phyloP scores from a whole-genome alignment of 2,113 vertebrate genomes.

The Hippocampus mohnikei region DNA sequence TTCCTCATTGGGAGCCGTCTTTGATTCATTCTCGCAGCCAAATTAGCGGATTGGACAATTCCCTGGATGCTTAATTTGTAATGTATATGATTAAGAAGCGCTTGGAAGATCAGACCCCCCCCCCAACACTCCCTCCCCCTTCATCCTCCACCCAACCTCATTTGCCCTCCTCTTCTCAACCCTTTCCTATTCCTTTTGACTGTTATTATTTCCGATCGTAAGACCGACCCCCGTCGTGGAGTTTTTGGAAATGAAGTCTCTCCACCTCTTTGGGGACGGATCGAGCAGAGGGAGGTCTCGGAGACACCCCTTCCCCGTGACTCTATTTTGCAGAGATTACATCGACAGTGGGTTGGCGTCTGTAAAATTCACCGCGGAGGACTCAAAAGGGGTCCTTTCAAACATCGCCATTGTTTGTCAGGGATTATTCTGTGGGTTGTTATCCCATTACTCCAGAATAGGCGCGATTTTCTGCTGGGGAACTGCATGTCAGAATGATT shows the following conservation, averaged over 20 bases:
- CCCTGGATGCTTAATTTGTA: slow-evolving; percentile 64
- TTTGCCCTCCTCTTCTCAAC: slow-evolving; percentile 8
- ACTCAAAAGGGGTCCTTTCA: slow-evolving; percentile 62
- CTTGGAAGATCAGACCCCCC: slow-evolving; percentile 57
- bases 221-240: slow-evolving; percentile 20
- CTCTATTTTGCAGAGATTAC: slow-evolving; percentile 66
- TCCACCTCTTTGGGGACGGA: slow-evolving; percentile 23
- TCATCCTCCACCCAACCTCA: background rate
- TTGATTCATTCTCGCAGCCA: slow-evolving; percentile 63
- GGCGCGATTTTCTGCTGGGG: slow-evolving; percentile 66
- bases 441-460: slow-evolving; percentile 74
- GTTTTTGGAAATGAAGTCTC: slow-evolving; percentile 49
- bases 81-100: slow-evolving; percentile 61
- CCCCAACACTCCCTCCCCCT: slow-evolving; percentile 20
- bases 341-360: slow-evolving; percentile 62
- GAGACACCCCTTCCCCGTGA: slow-evolving; percentile 47
- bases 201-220: slow-evolving; percentile 44
- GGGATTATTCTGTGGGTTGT: slow-evolving; percentile 75
- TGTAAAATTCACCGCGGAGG: slow-evolving; percentile 36
- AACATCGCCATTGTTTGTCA: slow-evolving; percentile 57
- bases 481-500: slow-evolving; percentile 42
- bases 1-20: slow-evolving; percentile 43
- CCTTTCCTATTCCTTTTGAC: slow-evolving; percentile 11
- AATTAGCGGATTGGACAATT: slow-evolving; percentile 52
- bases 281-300: slow-evolving; percentile 8